Base-by-base conservation (phyloP, 2,797 vertebrate species). In the Enteromius paludinosus region DNA sequence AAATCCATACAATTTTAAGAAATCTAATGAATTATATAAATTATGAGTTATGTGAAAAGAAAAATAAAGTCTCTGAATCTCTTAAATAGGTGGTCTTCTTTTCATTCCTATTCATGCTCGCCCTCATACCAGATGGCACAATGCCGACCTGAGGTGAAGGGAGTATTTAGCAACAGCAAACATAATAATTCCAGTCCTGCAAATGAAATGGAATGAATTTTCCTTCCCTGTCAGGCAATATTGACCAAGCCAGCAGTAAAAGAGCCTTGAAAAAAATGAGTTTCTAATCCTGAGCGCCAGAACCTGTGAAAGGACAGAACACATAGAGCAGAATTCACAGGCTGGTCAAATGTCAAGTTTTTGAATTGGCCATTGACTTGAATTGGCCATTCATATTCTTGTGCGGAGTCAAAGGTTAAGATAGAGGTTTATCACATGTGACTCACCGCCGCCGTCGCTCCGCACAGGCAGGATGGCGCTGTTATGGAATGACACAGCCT, bases 391-490 rank as follows among this genome's bases (percentile, higher is more conserved):
- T 89, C 91, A 90, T 90, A 89, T 91, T 91, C 87, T 82, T 88
- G 87, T 87, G 87, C 85, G 88, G 86, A 91, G 85, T 84, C 45
- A 89, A 79, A 83, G 85, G 86, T 90, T 91, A 89, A 86, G 87
- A 91, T 91, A 90, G 88, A 91, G 88, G 86, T 88, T 86, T 89
- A 87, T 92, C 90, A 90, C 86, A 73, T 89, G 91, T 84, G 81
- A 61, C 79, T 75, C 86, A 83, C 85, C 86, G 85, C 88, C 81
- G 85, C 86, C 88, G n/a, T 84, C 86, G 82, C 75, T 80, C 90
- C 86, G 78, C 88, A 89, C 82, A 88, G 87, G 88, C 90, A 86
- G 83, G 85, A 93, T 94, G 92, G 92, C 88, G 90, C 90, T 89
- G 87, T 90, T 90, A 90, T 92, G 88, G 90, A 87, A 90, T 83